These are phyloP conservation scores for Rhopalosiphum nymphaeae DNA, from an alignment of 2,888 invertebrate genomes.

Conservation along the genomic window DNA sequence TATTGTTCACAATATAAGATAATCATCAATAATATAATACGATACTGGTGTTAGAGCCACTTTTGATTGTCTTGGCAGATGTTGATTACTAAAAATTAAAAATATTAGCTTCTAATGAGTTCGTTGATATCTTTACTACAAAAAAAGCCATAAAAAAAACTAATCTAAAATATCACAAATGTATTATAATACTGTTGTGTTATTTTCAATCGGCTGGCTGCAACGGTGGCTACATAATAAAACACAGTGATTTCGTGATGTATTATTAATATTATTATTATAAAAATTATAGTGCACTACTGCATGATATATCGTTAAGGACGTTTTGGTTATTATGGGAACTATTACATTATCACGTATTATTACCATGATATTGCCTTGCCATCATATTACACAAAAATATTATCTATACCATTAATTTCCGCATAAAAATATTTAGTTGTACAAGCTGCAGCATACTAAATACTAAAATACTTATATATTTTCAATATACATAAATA, in stretches of 20 bases:
- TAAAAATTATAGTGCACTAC: neutral
- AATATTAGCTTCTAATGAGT: neutral
- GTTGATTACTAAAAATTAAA: neutral
- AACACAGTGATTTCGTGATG: neutral
- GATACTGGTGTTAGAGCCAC: neutral
- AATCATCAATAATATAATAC: neutral
- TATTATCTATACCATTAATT: neutral
- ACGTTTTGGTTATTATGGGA: neutral
- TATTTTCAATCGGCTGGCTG: neutral
- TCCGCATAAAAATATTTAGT: neutral
- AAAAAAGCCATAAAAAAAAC: neutral
- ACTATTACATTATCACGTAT: neutral
- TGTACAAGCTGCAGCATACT: too few relatives aligned
- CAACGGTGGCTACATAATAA: neutral
- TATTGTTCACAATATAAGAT: neutral
- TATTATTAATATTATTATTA: neutral
- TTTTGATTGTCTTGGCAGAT: neutral
- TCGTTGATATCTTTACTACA: neutral
- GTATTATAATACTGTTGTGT: neutral
- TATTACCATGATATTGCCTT: neutral
- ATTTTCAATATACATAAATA: too few relatives aligned
- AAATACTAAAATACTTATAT: too few relatives aligned
- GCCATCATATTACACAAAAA: neutral
- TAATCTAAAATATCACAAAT: neutral
- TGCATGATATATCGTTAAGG: neutral